These are phyloP conservation scores for Hydroisotoma schaefferi DNA, from an alignment of 2,888 invertebrate genomes.

Conservation along the genomic window DNA sequence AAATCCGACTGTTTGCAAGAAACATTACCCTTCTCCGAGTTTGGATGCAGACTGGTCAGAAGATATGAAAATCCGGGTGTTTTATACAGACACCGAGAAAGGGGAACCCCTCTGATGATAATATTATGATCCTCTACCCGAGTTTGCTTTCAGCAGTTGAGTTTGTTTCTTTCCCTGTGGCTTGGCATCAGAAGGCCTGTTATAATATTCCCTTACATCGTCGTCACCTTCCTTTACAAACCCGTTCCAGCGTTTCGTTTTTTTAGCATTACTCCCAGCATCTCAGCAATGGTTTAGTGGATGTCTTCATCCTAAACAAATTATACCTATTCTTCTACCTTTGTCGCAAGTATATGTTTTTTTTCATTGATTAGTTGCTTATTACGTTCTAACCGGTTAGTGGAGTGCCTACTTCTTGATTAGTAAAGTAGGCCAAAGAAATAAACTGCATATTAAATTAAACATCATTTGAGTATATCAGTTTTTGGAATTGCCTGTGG, in stretches of 20 bases:
- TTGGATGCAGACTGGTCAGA: constrained; percentile 14
- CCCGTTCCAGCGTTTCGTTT: neutral
- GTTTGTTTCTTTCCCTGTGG: constrained; percentile 1
- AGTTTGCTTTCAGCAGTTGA: constrained; percentile 6
- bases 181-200: neutral
- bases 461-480: too few relatives aligned
- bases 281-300: too few relatives aligned
- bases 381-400: too few relatives aligned
- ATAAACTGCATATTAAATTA: too few relatives aligned
- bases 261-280: neutral
- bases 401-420: too few relatives aligned
- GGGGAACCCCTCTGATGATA: too few relatives aligned
- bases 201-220: neutral
- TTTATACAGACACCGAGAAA: constrained; percentile 3
- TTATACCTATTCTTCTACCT: too few relatives aligned
- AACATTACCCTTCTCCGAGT: neutral
- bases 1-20: neutral
- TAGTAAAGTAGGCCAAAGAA: too few relatives aligned
- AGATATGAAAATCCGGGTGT: constrained; percentile 12
- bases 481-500: too few relatives aligned
- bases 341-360: too few relatives aligned
- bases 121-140: neutral
- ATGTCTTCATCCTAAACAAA: too few relatives aligned
- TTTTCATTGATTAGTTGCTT: too few relatives aligned
- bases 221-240: neutral